phyloP scores from a whole-genome alignment of 2,888 invertebrate species.

The Catotricha subobsoleta region DNA sequence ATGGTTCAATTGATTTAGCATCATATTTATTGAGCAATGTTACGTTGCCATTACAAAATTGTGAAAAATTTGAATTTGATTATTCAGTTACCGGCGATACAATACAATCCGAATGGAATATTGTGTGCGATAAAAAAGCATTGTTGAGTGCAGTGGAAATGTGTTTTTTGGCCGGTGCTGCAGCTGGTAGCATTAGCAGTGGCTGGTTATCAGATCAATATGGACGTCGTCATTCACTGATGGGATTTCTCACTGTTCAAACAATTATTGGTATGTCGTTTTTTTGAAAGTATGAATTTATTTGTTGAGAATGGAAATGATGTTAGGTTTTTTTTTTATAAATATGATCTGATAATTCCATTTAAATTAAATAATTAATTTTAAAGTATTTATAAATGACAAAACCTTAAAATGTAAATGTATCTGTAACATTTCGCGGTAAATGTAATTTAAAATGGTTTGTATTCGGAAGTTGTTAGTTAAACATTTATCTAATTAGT shows the following conservation, averaged over 20 bases:
- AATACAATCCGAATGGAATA: conserved; percentile 38
- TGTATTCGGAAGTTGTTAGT: too few relatives aligned
- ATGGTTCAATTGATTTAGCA: conserved; percentile 15
- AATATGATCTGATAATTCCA: too few relatives aligned
- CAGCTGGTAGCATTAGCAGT: conserved; percentile 44
- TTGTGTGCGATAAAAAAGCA: conserved; percentile 38
- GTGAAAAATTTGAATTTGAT: conserved; percentile 29
- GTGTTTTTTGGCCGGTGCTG: conserved; percentile 44
- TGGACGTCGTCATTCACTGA: conserved; percentile 42
- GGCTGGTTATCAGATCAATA: conserved; percentile 46
- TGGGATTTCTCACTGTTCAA: conserved; percentile 37
- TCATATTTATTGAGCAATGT: too few relatives aligned
- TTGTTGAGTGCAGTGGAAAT: conserved; percentile 40
- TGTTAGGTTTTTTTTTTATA: too few relatives aligned
- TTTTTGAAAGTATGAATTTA: too few relatives aligned
- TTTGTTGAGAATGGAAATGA: too few relatives aligned
- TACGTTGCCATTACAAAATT: conserved; percentile 15
- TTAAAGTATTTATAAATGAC: too few relatives aligned
- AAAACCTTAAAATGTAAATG: too few relatives aligned
- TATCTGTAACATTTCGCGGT: too few relatives aligned
- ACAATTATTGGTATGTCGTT: conserved; percentile 34
- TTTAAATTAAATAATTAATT: too few relatives aligned
- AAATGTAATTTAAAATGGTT: too few relatives aligned
- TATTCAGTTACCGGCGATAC: conserved; percentile 30
- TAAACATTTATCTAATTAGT: too few relatives aligned